A percentile compares a stretch with the other conserved stretches of the same genome.
Evolutionary conservation across 2,888 invertebrate species (phyloP).

Genomic region (Autographa gamma): DNA sequence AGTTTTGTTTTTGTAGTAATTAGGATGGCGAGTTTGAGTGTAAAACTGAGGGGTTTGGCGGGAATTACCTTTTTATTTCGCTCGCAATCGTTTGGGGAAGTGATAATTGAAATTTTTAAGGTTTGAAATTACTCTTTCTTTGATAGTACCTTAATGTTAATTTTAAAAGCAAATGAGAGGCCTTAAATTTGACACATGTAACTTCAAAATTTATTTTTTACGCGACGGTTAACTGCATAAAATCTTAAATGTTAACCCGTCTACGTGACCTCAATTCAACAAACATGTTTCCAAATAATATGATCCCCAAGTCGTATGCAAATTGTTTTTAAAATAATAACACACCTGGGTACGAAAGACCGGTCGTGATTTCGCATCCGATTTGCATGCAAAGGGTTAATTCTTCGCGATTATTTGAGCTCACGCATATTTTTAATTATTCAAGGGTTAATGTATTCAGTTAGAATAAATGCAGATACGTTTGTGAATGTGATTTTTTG

Average conservation of each 20-base stretch:
- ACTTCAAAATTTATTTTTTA: neutral
- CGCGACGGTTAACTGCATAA: neutral
- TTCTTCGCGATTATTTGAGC: slow-evolving; percentile 86
- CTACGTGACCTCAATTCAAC: slow-evolving; percentile 52
- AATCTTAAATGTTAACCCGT: slow-evolving; percentile 26
- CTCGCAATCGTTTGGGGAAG: slow-evolving; percentile 21
- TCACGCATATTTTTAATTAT: slow-evolving; percentile 89
- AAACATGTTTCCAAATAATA: slow-evolving; percentile 47
- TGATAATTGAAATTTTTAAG: slow-evolving; percentile 5
- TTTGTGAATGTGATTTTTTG: slow-evolving; percentile 73
- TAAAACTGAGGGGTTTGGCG: slow-evolving; percentile 9
- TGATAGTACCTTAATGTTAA: too few relatives aligned
- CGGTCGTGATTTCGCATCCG: slow-evolving; percentile 81
- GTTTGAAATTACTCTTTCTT: neutral
- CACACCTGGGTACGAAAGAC: slow-evolving; percentile 80
- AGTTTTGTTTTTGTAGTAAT: slow-evolving; percentile 55
- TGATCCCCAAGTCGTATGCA: slow-evolving; percentile 62
- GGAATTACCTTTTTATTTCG: slow-evolving; percentile 7
- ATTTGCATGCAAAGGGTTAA: slow-evolving; percentile 88
- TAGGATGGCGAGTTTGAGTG: slow-evolving; percentile 23
- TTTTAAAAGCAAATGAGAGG: too few relatives aligned
- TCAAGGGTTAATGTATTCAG: slow-evolving; percentile 87
- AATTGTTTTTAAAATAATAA: slow-evolving; percentile 76
- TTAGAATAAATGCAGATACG: slow-evolving; percentile 75
- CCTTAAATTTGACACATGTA: too few relatives aligned